Evolutionary conservation across 2,113 vertebrate genomes (phyloP).

Genomic region (Hypocryptadius cinnamomeus): DNA sequence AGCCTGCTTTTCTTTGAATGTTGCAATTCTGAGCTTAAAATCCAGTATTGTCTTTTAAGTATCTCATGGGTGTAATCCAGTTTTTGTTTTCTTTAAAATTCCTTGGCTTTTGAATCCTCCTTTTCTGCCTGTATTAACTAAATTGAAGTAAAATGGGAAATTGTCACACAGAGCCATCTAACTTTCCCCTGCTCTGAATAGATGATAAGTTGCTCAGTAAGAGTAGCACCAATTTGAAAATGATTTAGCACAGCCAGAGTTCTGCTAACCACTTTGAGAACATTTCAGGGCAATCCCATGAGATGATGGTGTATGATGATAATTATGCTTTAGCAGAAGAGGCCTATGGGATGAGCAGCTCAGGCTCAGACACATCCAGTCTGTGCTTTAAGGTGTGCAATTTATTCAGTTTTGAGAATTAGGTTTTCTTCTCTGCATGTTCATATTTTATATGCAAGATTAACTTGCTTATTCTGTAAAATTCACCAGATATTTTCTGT

Average conservation of each 20-base stretch:
- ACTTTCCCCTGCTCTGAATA: neutral
- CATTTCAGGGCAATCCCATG: neutral
- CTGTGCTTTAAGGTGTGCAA: neutral
- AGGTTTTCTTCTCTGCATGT: neutral
- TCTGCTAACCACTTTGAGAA: neutral
- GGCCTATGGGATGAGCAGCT: neutral
- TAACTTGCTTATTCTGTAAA: neutral
- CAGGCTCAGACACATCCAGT: neutral
- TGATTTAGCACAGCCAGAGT: neutral
- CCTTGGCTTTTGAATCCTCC: neutral
- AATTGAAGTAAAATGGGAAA: neutral
- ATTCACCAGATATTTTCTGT: neutral
- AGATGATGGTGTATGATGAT: neutral
- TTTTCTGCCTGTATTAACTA: neutral
- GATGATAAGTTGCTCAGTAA: neutral
- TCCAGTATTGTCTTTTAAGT: neutral
- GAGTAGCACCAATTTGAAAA: neutral
- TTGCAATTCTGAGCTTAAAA: neutral
- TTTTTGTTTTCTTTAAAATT: constrained; percentile 18
- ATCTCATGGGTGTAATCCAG: neutral
- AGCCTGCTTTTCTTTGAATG: neutral
- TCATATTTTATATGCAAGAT: neutral
- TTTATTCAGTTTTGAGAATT: neutral
- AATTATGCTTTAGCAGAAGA: neutral
- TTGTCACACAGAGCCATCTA: neutral